Evolutionary conservation across 1,140 invertebrate species (phyloP).

Genomic region (Trinorchestia longiramus): DNA sequence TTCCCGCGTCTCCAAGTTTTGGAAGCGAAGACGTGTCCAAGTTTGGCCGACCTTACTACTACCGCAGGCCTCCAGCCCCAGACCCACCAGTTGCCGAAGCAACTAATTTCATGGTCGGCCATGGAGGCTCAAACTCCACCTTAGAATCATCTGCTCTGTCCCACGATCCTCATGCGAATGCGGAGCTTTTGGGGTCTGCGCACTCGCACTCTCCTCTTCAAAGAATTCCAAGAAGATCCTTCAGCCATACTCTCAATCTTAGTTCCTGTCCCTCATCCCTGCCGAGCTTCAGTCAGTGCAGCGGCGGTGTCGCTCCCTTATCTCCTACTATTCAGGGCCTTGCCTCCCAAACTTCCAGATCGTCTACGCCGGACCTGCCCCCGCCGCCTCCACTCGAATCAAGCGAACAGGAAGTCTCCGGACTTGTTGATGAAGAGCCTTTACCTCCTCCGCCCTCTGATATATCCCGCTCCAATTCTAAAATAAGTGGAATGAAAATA

Average conservation of each 20-base stretch:
- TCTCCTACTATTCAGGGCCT: conserved; percentile 58
- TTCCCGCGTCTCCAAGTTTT: conserved; percentile 49
- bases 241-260: conserved; percentile 24
- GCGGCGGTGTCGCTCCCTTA: conserved; percentile 19
- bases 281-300: conserved; percentile 23
- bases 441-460: conserved; percentile 68
- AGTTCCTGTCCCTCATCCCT: neutral
- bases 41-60: conserved; percentile 63
- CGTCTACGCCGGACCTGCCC: conserved; percentile 65
- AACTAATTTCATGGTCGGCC: neutral
- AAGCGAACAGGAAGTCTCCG: conserved; percentile 55
- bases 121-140: neutral
- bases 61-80: conserved; percentile 65
- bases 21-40: conserved; percentile 14
- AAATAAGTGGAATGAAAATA: conserved; percentile 1
- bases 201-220: neutral
- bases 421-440: conserved; percentile 67
- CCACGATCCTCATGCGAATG: neutral
- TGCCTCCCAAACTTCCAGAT: conserved; percentile 59
- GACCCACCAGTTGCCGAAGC: conserved; percentile 60
- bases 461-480: conserved; percentile 56
- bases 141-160: conserved; percentile 17
- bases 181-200: neutral
- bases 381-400: conserved; percentile 62
- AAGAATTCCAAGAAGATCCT: conserved; percentile 46